Evolutionary conservation across 2,797 vertebrate genomes (phyloP).

Genomic region (Crocidura indochinensis): DNA sequence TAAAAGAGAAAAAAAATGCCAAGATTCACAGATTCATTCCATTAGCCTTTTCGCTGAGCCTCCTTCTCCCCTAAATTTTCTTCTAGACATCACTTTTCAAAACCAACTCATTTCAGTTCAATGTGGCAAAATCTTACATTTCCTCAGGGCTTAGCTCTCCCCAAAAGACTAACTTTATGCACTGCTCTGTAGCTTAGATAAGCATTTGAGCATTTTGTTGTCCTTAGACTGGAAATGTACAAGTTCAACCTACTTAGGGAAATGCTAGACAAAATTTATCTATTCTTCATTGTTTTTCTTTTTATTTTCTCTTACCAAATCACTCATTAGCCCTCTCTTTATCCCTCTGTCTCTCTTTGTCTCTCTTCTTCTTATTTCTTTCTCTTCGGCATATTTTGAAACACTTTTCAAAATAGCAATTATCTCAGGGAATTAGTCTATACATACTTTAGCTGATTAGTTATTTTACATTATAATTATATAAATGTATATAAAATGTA

Average conservation of each 20-base stretch:
- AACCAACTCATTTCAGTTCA: background rate
- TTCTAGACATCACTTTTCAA: constrained; percentile 22
- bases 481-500: background rate
- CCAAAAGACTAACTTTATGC: background rate
- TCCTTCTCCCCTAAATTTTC: background rate
- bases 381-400: background rate
- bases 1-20: background rate
- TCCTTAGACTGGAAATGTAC: background rate
- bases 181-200: background rate
- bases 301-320: no score
- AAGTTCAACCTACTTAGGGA: background rate
- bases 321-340: background rate
- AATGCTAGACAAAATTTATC: background rate
- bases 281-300: background rate
- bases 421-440: background rate
- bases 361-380: background rate
- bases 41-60: background rate
- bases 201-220: background rate
- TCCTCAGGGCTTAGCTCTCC: background rate
- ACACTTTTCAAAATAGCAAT: background rate
- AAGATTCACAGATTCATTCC: background rate
- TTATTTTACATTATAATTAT: background rate
- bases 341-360: background rate
- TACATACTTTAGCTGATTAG: background rate
- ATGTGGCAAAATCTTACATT: background rate